phyloP scores from a whole-genome alignment of 2,888 invertebrate genomes.

The Willowsia nigromaculata region DNA sequence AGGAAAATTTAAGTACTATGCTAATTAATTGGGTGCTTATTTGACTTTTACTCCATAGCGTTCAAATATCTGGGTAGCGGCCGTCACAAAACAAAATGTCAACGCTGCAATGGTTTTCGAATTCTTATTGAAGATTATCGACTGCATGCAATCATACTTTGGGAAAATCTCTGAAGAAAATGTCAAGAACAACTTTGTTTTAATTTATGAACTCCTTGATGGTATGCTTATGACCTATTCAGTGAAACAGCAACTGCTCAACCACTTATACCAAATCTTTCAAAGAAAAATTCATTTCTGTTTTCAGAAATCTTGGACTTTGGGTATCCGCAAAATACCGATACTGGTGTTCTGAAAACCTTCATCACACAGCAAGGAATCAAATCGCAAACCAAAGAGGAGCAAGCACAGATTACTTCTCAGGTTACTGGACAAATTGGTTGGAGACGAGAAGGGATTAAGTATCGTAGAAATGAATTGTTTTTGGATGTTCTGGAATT shows the following conservation, averaged over 20 bases:
- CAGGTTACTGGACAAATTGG: constrained; percentile 99
- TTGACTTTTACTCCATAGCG: constrained; percentile 83
- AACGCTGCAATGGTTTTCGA: constrained; percentile 99
- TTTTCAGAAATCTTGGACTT: constrained; percentile 98
- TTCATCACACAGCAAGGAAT: constrained; percentile 99
- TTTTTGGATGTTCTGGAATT: constrained; percentile 99
- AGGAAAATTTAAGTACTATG: neutral
- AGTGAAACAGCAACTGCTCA: neutral
- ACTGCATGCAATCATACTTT: constrained; percentile 99
- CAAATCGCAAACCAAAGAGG: constrained; percentile 98
- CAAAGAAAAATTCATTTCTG: constrained; percentile 81
- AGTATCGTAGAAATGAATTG: constrained; percentile 98
- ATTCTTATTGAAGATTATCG: constrained; percentile 97
- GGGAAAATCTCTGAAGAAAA: constrained; percentile 99
- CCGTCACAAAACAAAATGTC: constrained; percentile 99
- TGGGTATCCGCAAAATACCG: constrained; percentile 99
- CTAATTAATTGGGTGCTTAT: constrained; percentile 27
- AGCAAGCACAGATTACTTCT: constrained; percentile 99
- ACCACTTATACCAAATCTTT: neutral
- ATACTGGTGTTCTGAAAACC: constrained; percentile 98
- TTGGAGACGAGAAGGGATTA: constrained; percentile 99
- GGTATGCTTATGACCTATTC: constrained; percentile 84
- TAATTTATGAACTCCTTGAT: constrained; percentile 99
- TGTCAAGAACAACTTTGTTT: constrained; percentile 99
- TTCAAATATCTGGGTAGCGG: constrained; percentile 99